These are phyloP conservation scores for Drosophila tripunctata DNA, from an alignment of 2,888 invertebrate species.

Conservation along the genomic window DNA sequence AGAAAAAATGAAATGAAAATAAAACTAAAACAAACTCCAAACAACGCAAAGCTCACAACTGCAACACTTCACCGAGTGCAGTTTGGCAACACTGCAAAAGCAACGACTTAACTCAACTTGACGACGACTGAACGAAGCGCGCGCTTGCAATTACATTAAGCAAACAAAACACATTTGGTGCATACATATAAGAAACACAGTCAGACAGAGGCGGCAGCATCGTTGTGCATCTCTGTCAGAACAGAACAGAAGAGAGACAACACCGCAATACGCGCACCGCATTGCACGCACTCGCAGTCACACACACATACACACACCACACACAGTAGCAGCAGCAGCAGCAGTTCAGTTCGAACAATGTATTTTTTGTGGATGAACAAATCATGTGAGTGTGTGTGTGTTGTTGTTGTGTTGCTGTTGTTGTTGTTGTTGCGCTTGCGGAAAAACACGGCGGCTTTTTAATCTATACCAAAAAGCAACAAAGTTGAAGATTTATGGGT, in stretches of 20 bases:
- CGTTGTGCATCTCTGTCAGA: constrained; percentile 7
- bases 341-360: no score
- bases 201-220: constrained; percentile 9
- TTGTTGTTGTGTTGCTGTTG: constrained; percentile 42
- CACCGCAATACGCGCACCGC: constrained; percentile 8
- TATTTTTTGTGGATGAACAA: no score
- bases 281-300: constrained; percentile 29
- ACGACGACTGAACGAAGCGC: not conserved
- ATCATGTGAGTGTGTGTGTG: constrained; percentile 2
- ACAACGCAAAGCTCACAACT: not conserved
- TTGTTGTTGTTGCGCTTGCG: constrained; percentile 83
- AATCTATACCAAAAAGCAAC: constrained; percentile 6
- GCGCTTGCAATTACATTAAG: constrained; percentile 13
- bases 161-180: constrained; percentile 17
- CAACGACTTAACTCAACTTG: not conserved
- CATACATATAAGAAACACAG: not conserved
- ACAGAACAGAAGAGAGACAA: constrained; percentile 23
- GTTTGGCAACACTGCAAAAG: constrained; percentile 21
- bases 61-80: constrained; percentile 5
- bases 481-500: constrained; percentile 1
- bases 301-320: not conserved
- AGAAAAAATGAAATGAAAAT: not conserved
- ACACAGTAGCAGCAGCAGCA: no score
- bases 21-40: constrained; percentile 6
- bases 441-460: constrained; percentile 18